Percentiles rank a stretch among this genome's conserved stretches.
phyloP scores from a whole-genome alignment of 2,113 vertebrate genomes.

The Thomomys bottae region DNA sequence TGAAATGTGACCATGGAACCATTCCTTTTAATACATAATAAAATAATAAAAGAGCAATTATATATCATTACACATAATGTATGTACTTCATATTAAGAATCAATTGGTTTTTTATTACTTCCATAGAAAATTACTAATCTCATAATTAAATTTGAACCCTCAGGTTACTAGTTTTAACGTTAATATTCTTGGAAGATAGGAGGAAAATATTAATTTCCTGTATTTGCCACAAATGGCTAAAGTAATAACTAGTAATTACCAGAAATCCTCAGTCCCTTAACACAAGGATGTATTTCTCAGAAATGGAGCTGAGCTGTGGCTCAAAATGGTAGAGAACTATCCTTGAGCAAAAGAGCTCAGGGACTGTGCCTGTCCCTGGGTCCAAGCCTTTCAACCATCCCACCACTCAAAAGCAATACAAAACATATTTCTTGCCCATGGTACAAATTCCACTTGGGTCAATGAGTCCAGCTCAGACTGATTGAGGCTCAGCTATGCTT shows the following conservation, averaged over 20 bases:
- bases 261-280: not conserved
- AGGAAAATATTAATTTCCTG: not conserved
- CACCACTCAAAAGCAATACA: no score
- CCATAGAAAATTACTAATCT: not conserved
- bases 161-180: not conserved
- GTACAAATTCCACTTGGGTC: accelerated
- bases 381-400: no score
- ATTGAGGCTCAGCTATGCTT: accelerated
- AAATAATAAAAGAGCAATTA: no score
- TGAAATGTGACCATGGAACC: no score
- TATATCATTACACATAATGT: not conserved
- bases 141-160: not conserved
- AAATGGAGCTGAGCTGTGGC: no score
- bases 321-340: no score
- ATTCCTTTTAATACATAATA: no score
- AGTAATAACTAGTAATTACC: not conserved
- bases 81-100: not conserved
- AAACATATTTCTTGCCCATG: not conserved
- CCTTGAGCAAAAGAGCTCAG: no score
- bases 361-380: no score
- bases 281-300: not conserved
- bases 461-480: not conserved
- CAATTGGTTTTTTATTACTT: not conserved
- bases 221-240: not conserved
- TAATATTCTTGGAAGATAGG: not conserved